phyloP scores from a whole-genome alignment of 2,888 invertebrate genomes.

The Leptopterna dolabrata region DNA sequence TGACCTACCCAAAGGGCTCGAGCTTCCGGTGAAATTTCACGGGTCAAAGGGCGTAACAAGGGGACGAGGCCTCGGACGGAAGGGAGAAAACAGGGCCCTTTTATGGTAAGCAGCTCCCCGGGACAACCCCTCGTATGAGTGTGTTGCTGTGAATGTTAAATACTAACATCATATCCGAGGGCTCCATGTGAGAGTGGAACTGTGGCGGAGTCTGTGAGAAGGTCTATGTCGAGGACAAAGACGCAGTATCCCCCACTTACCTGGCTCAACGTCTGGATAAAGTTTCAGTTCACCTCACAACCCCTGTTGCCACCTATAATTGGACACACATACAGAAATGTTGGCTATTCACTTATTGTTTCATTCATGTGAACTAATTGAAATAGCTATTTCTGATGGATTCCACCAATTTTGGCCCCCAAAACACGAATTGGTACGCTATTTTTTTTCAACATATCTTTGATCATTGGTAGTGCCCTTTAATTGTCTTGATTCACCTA shows the following conservation, averaged over 20 bases:
- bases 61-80: background rate
- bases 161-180: background rate
- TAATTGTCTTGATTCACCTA: too few species aligned
- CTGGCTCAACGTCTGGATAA: background rate
- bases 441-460: too few species aligned
- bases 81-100: background rate
- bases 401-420: too few species aligned
- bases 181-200: background rate
- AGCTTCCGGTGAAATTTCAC: slow-evolving; percentile 13
- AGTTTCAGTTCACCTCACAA: background rate
- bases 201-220: too few species aligned
- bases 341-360: too few species aligned
- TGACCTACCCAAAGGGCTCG: background rate
- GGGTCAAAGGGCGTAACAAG: slow-evolving; percentile 11
- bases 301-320: too few species aligned
- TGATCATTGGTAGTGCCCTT: too few species aligned
- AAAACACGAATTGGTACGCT: too few species aligned
- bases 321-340: too few species aligned
- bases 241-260: background rate
- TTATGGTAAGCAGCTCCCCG: background rate
- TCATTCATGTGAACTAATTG: too few species aligned
- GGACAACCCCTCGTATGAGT: background rate
- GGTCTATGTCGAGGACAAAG: background rate
- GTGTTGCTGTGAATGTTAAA: background rate
- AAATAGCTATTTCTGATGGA: too few species aligned